phyloP scores from a whole-genome alignment of 1,140 invertebrate genomes.

The Brachystomella parvula region DNA sequence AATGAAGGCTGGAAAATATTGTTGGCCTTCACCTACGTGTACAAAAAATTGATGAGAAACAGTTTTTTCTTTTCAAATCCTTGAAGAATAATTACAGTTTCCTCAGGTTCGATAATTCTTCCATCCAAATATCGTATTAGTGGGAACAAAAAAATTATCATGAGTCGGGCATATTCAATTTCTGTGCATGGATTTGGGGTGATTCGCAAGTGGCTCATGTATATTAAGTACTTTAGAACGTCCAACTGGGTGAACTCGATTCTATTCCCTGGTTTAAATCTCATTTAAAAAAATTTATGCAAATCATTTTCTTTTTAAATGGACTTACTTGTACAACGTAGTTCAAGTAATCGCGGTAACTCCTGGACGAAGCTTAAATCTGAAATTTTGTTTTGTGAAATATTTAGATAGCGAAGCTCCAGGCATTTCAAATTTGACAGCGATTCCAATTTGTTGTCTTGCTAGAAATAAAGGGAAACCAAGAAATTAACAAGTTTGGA shows the following conservation, averaged over 20 bases:
- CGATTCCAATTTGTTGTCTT: slow-evolving; percentile 1
- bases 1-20: slow-evolving; percentile 21
- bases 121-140: slow-evolving; percentile 21
- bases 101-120: slow-evolving; percentile 7
- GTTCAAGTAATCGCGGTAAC: slow-evolving; percentile 13
- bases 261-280: slow-evolving; percentile 18
- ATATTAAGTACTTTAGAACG: slow-evolving; percentile 9
- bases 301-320: background rate
- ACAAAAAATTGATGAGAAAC: background rate
- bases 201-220: slow-evolving; percentile 16
- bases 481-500: background rate
- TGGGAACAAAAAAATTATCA: slow-evolving; percentile 18
- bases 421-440: slow-evolving; percentile 9
- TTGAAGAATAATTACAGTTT: slow-evolving; percentile 8
- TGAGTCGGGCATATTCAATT: slow-evolving; percentile 9
- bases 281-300: background rate
- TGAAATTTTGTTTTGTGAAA: slow-evolving; percentile 20
- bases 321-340: slow-evolving; percentile 17
- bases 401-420: slow-evolving; percentile 18
- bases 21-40: slow-evolving; percentile 18
- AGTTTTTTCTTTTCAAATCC: background rate
- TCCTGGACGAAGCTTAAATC: background rate
- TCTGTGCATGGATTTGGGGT: slow-evolving; percentile 17
- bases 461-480: background rate
- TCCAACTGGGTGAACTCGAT: slow-evolving; percentile 22